A percentile compares a stretch with the other conserved stretches of the same genome.
Evolutionary conservation across 2,113 vertebrate genomes (phyloP).

Genomic region (Ranitomeya variabilis): DNA sequence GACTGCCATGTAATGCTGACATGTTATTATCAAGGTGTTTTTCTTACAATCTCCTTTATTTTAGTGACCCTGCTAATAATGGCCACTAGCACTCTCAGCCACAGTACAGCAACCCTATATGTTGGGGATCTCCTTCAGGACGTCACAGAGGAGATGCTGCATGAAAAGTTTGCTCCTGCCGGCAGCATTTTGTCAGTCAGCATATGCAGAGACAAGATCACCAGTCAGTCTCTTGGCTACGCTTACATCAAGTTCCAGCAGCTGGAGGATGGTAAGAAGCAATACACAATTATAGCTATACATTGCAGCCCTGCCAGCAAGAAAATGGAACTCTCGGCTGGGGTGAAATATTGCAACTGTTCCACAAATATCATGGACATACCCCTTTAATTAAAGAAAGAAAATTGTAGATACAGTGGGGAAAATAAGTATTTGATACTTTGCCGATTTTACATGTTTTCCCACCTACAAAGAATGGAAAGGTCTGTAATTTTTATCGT

Average conservation of each 20-base stretch:
- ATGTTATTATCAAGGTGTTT: not conserved
- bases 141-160: conserved; percentile 90
- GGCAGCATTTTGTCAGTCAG: conserved; percentile 88
- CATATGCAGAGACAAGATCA: conserved; percentile 90
- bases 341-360: too few relatives aligned
- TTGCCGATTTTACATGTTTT: too few relatives aligned
- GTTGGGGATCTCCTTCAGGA: conserved; percentile 87
- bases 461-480: too few relatives aligned
- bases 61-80: not conserved
- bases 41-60: not conserved
- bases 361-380: too few relatives aligned
- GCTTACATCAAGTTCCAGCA: conserved; percentile 92
- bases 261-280: conserved; percentile 81
- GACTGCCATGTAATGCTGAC: too few relatives aligned
- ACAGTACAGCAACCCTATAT: conserved; percentile 89
- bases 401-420: too few relatives aligned
- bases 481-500: too few relatives aligned
- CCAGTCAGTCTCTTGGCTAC: conserved; percentile 85
- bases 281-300: too few relatives aligned
- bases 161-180: conserved; percentile 89
- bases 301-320: too few relatives aligned
- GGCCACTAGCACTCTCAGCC: conserved; percentile 79
- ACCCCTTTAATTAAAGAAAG: too few relatives aligned
- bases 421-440: too few relatives aligned
- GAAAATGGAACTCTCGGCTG: too few relatives aligned